Base-by-base conservation (phyloP, 1,140 invertebrate species). In the Drosophila kohkoa region DNA sequence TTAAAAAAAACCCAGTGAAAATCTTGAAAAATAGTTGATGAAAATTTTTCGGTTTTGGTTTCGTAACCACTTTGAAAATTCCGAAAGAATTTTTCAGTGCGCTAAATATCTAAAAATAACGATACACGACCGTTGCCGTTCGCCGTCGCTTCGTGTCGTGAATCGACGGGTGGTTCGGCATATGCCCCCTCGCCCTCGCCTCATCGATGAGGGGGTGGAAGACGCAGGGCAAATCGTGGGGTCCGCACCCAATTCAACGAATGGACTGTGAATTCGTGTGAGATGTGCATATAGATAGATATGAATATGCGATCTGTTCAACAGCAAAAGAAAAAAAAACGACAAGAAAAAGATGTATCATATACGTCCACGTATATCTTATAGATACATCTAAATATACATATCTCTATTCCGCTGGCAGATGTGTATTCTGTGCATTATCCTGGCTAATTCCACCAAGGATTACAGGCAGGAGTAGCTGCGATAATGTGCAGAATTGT, bases 31-130 rank as follows among this genome's bases (percentile, higher is more conserved):
- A 79, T 76, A 71, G 69, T 75, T 82, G 49, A 77, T 77, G 81
- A 87, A 85, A 77, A 90, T 52, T 79, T 25, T 76, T 73, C 64
- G 68, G 11, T 28, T 80, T 77, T 91, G 79, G 78, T 92, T 92
- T 90, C 90, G 90, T 90, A 92, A 92, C 86, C 81, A 91, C 86
- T 88, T 71, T 78, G 72, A 81, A 78, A 90, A 90, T 77, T 86
- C 70, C 69, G 70, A 79, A 90, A 90, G 73, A 82, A 92, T 82
- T 86, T 87, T 91, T 91, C 81, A 81, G 82, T 91, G 90, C 90
- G 90, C 90, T 92, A 91, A 92, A 92, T 91, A 85, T 91, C 90
- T 92, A 92, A 86, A 92, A 91, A 92, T 82, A 85, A 38, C 51
- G 30, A 52, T 16, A 55, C 54, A 49, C 76, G 77, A 82, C 63